Evolutionary conservation across 2,113 vertebrate genomes (phyloP), one percentile per base, ranked within the genome.

Genomic region (Heterochromis multidens): DNA sequence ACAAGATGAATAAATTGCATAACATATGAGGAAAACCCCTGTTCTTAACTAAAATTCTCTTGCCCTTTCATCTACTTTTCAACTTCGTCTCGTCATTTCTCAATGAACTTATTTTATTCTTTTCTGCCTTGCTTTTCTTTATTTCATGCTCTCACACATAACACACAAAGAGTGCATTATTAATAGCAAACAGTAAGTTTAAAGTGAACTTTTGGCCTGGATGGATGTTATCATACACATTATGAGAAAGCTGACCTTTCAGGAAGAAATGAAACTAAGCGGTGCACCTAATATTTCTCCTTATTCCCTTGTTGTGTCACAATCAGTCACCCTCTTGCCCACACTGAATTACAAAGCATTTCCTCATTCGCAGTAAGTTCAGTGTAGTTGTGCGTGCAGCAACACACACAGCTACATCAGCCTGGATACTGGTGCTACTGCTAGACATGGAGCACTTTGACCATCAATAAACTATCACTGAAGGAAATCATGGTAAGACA

Each of bases 401-500:
- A 84, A 79, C 83, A 74, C 46, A 21, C 46, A 74, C 70, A 54
- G 17, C 70, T 54, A 14, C 46, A 49, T 80, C 72, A 63, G 77
- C 13, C 79, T 79, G 82, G 67, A 83, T 61, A 80, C 37, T 84
- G 5, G 79, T 65, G 58, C 77, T 62, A 63, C 60, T 49, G 46
- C 74, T 59, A 58, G 81, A 88, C 70, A 94, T 95, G 94, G 77
- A 83, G 25, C 52, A 19, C 21, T 84, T 83, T 65, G 63, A 17
- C 23, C 29, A 57, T 33, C 77, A 33, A 10, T 77, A 74, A 89
- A 77, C 12, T 74, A 33, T n/a, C 77, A 59, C 74, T 37, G 40
- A 85, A 59, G 52, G 29, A 76, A 89, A 84, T 85, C 6, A 95
- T 95, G 95, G 95, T 95, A 91, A 92, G 94, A 76, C 12, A n/a